Evolutionary conservation across 2,113 vertebrate genomes (phyloP).

Genomic region (Pogonocichla stellata): DNA sequence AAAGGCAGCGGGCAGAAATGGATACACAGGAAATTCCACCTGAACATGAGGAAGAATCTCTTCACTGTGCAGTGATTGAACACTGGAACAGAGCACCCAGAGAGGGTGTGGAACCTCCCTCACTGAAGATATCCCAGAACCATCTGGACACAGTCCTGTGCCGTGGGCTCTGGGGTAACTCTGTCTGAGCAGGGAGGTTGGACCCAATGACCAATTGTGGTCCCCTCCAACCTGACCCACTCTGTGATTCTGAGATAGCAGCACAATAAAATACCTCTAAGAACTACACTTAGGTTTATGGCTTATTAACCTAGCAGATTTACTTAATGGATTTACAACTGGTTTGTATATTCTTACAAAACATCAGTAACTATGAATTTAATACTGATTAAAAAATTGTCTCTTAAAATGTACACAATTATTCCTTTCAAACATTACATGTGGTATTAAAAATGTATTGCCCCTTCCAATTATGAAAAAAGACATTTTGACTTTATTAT

Average conservation of each 20-base stretch:
- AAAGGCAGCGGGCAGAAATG: fast-evolving
- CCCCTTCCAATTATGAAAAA: background rate
- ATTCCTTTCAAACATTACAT: background rate
- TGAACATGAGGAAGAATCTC: background rate
- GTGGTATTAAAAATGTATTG: background rate
- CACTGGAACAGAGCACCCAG: background rate
- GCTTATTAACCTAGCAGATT: background rate
- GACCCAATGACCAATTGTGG: fast-evolving
- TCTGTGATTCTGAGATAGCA: background rate
- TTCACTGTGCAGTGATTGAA: background rate
- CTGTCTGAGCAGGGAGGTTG: background rate
- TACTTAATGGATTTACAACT: background rate
- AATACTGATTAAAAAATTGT: background rate
- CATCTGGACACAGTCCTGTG: background rate
- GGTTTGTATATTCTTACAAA: background rate
- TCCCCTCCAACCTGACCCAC: background rate
- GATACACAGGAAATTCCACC: background rate
- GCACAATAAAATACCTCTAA: background rate
- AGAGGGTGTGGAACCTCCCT: background rate
- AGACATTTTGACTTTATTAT: background rate
- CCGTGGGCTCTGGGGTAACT: fast-evolving
- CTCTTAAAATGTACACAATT: background rate
- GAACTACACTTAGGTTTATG: background rate
- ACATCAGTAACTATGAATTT: background rate
- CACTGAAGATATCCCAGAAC: background rate